Percentiles rank a stretch among this genome's conserved stretches.
Evolutionary conservation across 2,113 vertebrate genomes (phyloP).

Genomic region (Austrofundulus limnaeus): DNA sequence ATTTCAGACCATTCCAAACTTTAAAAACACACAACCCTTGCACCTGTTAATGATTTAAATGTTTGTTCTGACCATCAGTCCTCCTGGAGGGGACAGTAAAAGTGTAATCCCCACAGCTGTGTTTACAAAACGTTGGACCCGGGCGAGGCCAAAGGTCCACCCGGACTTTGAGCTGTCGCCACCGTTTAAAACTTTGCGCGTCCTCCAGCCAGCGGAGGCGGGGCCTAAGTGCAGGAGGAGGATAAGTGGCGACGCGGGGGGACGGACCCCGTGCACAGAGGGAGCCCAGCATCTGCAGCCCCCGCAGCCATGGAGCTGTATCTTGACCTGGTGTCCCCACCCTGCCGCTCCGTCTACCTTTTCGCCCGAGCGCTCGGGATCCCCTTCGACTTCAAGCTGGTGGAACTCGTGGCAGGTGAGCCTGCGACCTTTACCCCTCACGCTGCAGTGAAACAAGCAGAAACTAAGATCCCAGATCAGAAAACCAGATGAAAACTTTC

Average conservation of each 20-base stretch:
- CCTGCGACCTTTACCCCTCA: neutral
- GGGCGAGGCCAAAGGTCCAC: slow-evolving; percentile 35
- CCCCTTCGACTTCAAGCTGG: slow-evolving; percentile 78
- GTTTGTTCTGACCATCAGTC: too few relatives aligned
- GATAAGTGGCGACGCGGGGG: slow-evolving; percentile 6
- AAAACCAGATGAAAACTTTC: neutral
- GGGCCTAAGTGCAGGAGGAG: neutral
- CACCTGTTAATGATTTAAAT: too few relatives aligned
- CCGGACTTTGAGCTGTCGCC: slow-evolving; percentile 47
- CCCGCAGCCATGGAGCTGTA: slow-evolving; percentile 79
- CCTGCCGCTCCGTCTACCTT: slow-evolving; percentile 84
- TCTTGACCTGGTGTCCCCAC: slow-evolving; percentile 86
- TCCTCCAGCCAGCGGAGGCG: slow-evolving; percentile 22
- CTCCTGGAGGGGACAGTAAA: too few relatives aligned
- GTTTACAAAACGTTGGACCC: slow-evolving; percentile 43
- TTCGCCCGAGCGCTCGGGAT: slow-evolving; percentile 83
- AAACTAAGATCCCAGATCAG: neutral
- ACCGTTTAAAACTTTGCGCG: slow-evolving; percentile 20
- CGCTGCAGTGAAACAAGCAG: neutral
- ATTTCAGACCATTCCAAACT: too few relatives aligned
- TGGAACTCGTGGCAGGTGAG: slow-evolving; percentile 81
- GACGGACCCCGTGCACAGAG: neutral
- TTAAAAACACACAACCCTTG: too few relatives aligned
- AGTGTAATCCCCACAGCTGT: slow-evolving; percentile 10
- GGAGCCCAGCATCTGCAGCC: slow-evolving; percentile 9